phyloP scores from a whole-genome alignment of 2,797 vertebrate genomes.

The Linurgus olivaceus region DNA sequence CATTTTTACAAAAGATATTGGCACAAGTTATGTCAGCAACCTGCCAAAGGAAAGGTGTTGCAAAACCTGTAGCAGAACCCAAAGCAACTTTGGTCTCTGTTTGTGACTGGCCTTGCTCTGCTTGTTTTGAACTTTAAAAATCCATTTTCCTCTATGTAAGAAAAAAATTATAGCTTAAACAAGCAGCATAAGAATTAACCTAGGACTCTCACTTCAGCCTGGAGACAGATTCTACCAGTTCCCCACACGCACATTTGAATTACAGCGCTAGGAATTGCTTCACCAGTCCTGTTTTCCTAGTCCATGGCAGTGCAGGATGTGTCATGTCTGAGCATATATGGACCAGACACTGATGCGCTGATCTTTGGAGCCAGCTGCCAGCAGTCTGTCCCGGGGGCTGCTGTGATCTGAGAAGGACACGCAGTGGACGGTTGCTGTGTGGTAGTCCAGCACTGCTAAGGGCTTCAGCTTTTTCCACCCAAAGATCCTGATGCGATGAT shows the following conservation, averaged over 20 bases:
- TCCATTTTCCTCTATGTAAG: not conserved
- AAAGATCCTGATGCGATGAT: constrained; percentile 88
- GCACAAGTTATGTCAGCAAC: not conserved
- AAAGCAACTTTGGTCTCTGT: not conserved
- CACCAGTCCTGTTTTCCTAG: not conserved
- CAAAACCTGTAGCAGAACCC: not conserved
- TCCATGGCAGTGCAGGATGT: not conserved
- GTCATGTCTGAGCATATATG: constrained; percentile 79
- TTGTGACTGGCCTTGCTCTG: not conserved
- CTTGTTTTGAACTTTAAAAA: not conserved
- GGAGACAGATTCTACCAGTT: not conserved
- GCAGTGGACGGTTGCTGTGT: constrained; percentile 83
- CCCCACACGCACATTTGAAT: not conserved
- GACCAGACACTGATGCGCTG: constrained; percentile 94
- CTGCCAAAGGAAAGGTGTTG: not conserved
- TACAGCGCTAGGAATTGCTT: not conserved
- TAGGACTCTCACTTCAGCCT: not conserved
- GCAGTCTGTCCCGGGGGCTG: constrained; percentile 73
- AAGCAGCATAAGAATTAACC: not conserved
- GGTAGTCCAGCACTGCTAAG: constrained; percentile 89
- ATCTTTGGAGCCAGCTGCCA: constrained; percentile 92
- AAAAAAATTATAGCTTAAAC: not conserved
- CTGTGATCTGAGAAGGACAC: constrained; percentile 86
- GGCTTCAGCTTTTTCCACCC: constrained; percentile 90
- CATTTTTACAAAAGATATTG: not conserved